Conservation (phyloP, 2,113 vertebrate species). For the Pantherophis guttatus region DNA sequence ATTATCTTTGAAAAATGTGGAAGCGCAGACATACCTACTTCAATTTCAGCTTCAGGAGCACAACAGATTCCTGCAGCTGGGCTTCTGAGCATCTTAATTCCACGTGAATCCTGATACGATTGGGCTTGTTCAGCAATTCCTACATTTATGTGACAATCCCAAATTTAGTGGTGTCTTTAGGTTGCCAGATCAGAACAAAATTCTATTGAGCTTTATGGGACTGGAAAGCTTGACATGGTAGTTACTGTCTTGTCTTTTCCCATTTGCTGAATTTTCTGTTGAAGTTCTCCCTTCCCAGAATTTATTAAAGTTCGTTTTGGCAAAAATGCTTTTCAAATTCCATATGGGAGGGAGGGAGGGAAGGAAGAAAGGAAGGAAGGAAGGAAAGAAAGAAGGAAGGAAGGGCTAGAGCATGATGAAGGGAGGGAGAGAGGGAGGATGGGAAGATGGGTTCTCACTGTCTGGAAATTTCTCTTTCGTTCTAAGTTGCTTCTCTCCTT, state of each 20-base stretch:
- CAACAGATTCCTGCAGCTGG: background rate
- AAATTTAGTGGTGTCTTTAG: background rate
- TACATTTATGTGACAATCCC: background rate
- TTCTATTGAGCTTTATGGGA: background rate
- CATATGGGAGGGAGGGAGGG: background rate
- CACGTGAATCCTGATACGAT: too few species aligned
- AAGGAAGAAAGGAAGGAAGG: too few species aligned
- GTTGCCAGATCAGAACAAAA: background rate
- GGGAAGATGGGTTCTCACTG: background rate
- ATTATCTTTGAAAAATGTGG: constrained; percentile 21
- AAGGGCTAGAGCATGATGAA: too few species aligned
- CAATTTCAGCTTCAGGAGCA: accelerated
- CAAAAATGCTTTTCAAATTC: background rate
- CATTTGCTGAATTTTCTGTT: background rate
- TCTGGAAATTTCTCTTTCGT: background rate
- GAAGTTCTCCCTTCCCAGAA: background rate
- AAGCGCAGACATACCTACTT: background rate
- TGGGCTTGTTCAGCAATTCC: background rate
- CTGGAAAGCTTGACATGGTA: background rate
- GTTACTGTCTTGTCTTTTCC: background rate
- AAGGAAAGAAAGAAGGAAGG: too few species aligned
- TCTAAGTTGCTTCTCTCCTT: background rate
- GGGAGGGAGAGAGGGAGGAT: too few species aligned
- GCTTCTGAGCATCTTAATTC: background rate
- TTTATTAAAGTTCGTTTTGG: background rate